These are phyloP conservation scores for Apodemus speciosus DNA, from an alignment of 2,113 vertebrate genomes.

Conservation along the genomic window DNA sequence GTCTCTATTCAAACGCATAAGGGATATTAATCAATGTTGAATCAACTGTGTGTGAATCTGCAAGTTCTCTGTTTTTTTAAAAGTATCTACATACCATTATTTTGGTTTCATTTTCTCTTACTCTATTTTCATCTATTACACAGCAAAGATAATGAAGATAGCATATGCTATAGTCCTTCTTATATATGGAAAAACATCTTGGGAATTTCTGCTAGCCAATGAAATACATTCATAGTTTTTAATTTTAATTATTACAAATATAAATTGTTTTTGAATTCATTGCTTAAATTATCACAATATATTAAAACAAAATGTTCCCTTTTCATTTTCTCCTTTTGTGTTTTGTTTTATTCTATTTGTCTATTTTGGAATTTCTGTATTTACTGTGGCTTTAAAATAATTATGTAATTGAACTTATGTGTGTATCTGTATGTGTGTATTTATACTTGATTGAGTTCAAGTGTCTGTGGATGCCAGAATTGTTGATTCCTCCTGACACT, in stretches of 20 bases:
- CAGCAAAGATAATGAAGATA: neutral
- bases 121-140: neutral
- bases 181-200: neutral
- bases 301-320: neutral
- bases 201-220: neutral
- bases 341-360: neutral
- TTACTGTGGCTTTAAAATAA: neutral
- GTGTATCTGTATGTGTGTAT: neutral
- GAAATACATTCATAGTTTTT: neutral
- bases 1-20: neutral
- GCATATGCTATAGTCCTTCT: neutral
- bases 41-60: neutral
- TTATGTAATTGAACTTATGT: neutral
- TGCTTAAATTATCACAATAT: neutral
- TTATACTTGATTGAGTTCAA: neutral
- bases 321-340: neutral
- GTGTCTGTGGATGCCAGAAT: neutral
- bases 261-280: neutral
- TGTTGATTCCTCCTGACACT: neutral
- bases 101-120: neutral
- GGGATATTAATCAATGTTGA: neutral
- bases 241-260: neutral
- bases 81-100: neutral
- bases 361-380: neutral
- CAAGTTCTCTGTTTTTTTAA: neutral